phyloP scores from a whole-genome alignment of 2,113 vertebrate genomes.

The human (Homo sapiens) region DNA sequence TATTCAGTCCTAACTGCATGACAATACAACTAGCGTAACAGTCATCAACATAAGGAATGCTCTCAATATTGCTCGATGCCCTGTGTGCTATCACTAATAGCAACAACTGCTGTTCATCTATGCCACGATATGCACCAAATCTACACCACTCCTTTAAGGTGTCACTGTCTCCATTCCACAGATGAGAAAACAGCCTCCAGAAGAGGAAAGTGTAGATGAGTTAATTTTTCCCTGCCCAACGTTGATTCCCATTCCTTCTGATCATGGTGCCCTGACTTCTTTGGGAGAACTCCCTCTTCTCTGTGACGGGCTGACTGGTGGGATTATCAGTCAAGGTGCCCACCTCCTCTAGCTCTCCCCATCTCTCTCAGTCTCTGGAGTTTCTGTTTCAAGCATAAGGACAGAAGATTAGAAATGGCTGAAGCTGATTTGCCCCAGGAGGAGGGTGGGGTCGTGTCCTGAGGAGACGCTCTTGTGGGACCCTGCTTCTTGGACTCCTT shows the following conservation, averaged over 20 bases:
- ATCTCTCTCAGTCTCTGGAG: not conserved
- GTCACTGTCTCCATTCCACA: not conserved
- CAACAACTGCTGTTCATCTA: fast-evolving
- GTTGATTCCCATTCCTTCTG: not conserved
- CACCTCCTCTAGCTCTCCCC: not conserved
- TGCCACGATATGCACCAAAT: fast-evolving
- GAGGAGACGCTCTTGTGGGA: fast-evolving
- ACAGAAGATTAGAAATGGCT: not conserved
- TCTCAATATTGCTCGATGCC: fast-evolving
- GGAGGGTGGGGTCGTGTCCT: fast-evolving
- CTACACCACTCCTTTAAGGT: fast-evolving
- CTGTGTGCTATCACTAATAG: fast-evolving
- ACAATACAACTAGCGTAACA: fast-evolving
- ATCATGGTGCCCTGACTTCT: fast-evolving
- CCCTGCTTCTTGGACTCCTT: no score
- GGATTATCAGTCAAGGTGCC: not conserved
- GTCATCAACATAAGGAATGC: fast-evolving
- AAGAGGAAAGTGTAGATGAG: fast-evolving
- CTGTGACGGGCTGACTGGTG: fast-evolving
- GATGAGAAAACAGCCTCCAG: not conserved
- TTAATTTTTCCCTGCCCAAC: not conserved
- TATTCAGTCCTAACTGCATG: fast-evolving
- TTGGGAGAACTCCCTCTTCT: not conserved
- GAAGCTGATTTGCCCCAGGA: not conserved
- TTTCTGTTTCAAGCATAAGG: not conserved